A percentile compares a stretch with the other conserved stretches of the same genome.
Evolutionary conservation across 2,113 vertebrate genomes (phyloP).

Genomic region (Peucedramus taeniatus): DNA sequence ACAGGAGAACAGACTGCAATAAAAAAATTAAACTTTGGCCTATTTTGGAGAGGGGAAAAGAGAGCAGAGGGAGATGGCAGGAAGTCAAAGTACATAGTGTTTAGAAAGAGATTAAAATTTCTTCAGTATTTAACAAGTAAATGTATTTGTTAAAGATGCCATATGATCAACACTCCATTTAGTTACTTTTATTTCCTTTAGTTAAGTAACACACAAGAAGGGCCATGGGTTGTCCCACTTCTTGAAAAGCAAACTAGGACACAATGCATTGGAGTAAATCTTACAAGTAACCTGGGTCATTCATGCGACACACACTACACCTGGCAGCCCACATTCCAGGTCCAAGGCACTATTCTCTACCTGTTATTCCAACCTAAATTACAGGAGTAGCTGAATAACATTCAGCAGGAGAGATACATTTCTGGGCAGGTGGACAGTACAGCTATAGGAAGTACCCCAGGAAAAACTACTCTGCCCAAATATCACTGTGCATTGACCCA

Average conservation of each 20-base stretch:
- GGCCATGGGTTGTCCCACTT: background rate
- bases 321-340: background rate
- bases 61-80: background rate
- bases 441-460: background rate
- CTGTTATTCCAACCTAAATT: background rate
- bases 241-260: background rate
- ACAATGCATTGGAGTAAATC: background rate
- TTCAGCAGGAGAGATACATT: background rate
- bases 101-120: background rate
- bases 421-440: background rate
- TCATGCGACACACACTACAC: background rate
- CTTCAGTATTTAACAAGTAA: background rate
- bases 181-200: background rate
- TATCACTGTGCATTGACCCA: background rate
- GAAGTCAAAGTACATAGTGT: background rate
- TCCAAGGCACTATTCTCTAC: background rate
- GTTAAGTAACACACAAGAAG: background rate
- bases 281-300: background rate
- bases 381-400: background rate
- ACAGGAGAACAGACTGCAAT: background rate
- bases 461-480: background rate
- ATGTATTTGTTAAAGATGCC: background rate
- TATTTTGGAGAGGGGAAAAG: background rate
- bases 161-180: background rate
- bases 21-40: background rate